Conservation (phyloP, 2,113 vertebrate genomes). For the Gila orcuttii region DNA sequence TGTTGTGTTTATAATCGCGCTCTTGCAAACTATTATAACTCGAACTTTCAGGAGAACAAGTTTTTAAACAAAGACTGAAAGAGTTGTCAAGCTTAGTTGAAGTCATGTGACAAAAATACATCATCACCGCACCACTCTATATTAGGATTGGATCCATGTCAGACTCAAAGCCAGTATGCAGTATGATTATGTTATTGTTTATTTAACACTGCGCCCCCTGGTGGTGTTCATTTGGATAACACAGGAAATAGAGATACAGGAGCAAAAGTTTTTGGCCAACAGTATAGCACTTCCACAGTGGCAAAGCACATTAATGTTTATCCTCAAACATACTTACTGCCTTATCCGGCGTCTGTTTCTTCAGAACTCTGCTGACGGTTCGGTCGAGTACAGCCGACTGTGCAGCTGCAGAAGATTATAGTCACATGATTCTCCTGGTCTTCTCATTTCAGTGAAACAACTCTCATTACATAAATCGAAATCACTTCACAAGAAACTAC, state of each 20-base stretch:
- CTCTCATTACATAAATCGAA: neutral
- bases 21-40: too few relatives aligned
- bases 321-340: slow-evolving; percentile 73
- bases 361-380: slow-evolving; percentile 88
- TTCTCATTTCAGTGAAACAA: neutral
- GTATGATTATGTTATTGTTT: neutral
- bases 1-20: too few relatives aligned
- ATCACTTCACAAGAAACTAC: neutral
- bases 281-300: neutral
- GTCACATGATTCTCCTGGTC: neutral
- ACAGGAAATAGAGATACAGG: neutral
- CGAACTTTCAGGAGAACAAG: too few relatives aligned
- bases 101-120: too few relatives aligned
- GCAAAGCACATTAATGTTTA: neutral
- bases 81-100: too few relatives aligned
- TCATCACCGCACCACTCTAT: too few relatives aligned
- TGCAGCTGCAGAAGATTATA: slow-evolving; percentile 77
- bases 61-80: too few relatives aligned
- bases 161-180: too few relatives aligned
- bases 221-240: neutral
- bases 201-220: neutral
- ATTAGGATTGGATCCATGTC: too few relatives aligned
- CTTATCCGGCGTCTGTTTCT: slow-evolving; percentile 81
- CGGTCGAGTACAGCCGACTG: slow-evolving; percentile 87
- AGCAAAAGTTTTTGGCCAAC: neutral